Percentiles rank a stretch among this genome's conserved stretches.
Evolutionary conservation across 2,888 invertebrate genomes (phyloP).

Genomic region (Hecatera dysodea): DNA sequence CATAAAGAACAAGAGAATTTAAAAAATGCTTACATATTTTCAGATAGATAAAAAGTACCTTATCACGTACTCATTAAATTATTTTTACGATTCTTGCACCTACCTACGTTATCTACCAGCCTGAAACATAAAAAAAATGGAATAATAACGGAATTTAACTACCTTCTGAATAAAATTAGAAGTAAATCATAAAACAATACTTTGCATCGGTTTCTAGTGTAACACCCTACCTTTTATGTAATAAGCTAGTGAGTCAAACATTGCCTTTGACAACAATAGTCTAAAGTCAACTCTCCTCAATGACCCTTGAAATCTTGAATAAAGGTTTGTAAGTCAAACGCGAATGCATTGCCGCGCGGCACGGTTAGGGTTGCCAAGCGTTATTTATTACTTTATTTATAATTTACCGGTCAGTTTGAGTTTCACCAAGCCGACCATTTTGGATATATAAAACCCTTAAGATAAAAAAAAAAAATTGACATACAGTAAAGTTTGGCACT

Average conservation of each 20-base stretch:
- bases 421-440: neutral
- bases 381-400: too few species aligned
- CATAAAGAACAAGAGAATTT: conserved; percentile 24
- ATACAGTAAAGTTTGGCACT: neutral
- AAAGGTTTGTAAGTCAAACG: conserved; percentile 61
- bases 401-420: neutral
- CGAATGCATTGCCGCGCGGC: conserved; percentile 46
- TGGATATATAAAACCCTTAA: neutral
- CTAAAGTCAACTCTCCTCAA: conserved; percentile 24
- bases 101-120: conserved; percentile 10
- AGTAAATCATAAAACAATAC: neutral
- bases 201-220: conserved; percentile 1
- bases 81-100: conserved; percentile 36
- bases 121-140: neutral
- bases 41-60: conserved; percentile 13
- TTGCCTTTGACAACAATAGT: conserved; percentile 35
- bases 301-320: conserved; percentile 33
- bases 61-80: neutral
- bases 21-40: conserved; percentile 2
- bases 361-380: conserved; percentile 33
- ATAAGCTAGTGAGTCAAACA: conserved; percentile 1
- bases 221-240: neutral
- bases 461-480: neutral
- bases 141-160: neutral
- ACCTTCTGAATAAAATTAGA: neutral